A percentile compares a stretch with the other conserved stretches of the same genome.
Evolutionary conservation across 2,888 invertebrate genomes (phyloP).

Genomic region (Aproaerema taeniolella): DNA sequence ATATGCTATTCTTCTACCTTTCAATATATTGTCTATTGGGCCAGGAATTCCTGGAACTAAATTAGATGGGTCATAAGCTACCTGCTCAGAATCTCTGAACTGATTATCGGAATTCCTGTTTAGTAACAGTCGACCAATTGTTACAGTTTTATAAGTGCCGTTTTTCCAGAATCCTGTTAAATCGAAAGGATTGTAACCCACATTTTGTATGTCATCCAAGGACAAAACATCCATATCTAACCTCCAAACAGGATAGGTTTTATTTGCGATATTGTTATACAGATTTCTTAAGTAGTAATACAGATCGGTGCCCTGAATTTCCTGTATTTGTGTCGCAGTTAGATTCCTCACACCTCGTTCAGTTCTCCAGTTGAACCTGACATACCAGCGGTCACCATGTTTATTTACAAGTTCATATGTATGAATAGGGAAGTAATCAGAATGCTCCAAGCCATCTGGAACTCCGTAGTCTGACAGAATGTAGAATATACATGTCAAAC

Average conservation of each 20-base stretch:
- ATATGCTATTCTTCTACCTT: conserved; percentile 40
- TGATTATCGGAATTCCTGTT: conserved; percentile 43
- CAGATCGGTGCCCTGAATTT: conserved; percentile 82
- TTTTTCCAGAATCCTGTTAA: conserved; percentile 49
- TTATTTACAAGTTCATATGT: conserved; percentile 91
- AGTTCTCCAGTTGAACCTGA: conserved; percentile 93
- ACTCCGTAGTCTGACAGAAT: conserved; percentile 91
- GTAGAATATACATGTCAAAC: conserved; percentile 85
- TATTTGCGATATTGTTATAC: conserved; percentile 89
- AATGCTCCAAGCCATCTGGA: conserved; percentile 91
- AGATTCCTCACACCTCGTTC: conserved; percentile 91
- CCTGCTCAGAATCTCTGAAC: conserved; percentile 40
- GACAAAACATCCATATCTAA: conserved; percentile 50
- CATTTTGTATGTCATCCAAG: conserved; percentile 31
- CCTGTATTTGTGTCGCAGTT: conserved; percentile 76
- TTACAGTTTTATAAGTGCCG: conserved; percentile 42
- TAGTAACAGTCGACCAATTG: conserved; percentile 42
- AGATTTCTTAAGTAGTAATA: conserved; percentile 89
- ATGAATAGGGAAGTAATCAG: conserved; percentile 94
- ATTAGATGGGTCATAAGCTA: conserved; percentile 46
- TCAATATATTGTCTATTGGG: conserved; percentile 44
- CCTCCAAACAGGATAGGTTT: conserved; percentile 60
- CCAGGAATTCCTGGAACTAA: conserved; percentile 59
- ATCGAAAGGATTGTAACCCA: conserved; percentile 54
- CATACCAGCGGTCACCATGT: conserved; percentile 82